Conservation (phyloP, 2,113 vertebrate genomes). For the Romanogobio albipinnatus region DNA sequence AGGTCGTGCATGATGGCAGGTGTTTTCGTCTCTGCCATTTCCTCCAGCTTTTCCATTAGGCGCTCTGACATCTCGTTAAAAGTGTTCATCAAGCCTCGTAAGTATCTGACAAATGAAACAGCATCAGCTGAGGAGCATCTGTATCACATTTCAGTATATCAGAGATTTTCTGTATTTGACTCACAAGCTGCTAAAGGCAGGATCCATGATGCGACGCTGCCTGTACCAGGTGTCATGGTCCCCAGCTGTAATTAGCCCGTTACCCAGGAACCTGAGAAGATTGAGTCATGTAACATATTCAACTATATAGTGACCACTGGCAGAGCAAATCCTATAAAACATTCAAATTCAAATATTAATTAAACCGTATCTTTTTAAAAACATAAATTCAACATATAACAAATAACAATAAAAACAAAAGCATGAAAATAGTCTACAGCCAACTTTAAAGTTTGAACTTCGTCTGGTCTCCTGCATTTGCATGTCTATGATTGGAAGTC, state of each 20-base stretch:
- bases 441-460: neutral
- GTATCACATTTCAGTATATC: neutral
- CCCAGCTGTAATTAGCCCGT: conserved; percentile 78
- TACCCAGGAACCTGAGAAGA: conserved; percentile 83
- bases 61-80: conserved; percentile 74
- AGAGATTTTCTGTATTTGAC: conserved; percentile 38
- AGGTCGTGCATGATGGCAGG: conserved; percentile 64
- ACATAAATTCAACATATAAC: neutral
- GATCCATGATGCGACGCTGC: conserved; percentile 88
- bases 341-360: neutral
- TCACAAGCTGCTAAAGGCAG: conserved; percentile 87
- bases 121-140: neutral
- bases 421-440: neutral
- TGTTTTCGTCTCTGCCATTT: conserved; percentile 57
- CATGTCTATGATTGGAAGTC: no score
- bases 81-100: conserved; percentile 67
- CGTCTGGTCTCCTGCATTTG: no score
- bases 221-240: conserved; percentile 86
- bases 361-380: neutral
- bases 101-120: conserved; percentile 65
- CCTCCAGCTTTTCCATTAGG: conserved; percentile 68
- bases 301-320: neutral
- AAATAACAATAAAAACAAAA: neutral
- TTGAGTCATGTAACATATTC: neutral
- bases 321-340: neutral